Base-by-base conservation (phyloP, 2,113 vertebrate genomes). In the Phasianus colchicus region DNA sequence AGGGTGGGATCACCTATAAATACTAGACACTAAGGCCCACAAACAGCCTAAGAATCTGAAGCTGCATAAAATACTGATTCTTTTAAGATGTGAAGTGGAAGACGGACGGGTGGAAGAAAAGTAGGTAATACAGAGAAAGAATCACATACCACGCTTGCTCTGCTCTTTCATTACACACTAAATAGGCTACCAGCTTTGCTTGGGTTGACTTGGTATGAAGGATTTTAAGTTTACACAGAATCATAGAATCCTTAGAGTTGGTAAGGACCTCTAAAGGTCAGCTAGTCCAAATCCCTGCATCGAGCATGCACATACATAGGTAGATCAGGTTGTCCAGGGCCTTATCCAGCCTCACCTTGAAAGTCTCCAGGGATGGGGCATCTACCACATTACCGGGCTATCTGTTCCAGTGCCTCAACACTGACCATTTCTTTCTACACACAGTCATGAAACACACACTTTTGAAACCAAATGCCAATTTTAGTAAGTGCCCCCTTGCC, bases 161-260 rank as follows among this genome's bases (percentile, higher is more conserved):
- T 71, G 38, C 47, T 83, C 32, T 86, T 88, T 70, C 20, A 9
- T 76, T 83, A 64, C 88, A 83, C 22, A 36, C 24, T 30, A 93
- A 11, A 24, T 29, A 83, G 38, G 42, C 73, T 91, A 83, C 19
- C 67, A 47, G 21, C 32, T 52, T 65, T 1, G 2, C 40, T 24
- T 64, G 43, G 83, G 90, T 30, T 16, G 7, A 67, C 24, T 66
- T n/a, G 45, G 22, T 29, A 81, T n/a, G 45, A 83, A 90, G 55
- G 55, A 88, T 86, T 94, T 95, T 60, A 93, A 69, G 74, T 75
- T 84, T 92, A 27, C 50, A 52, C 9, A 52, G 50, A 50, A 27
- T 52, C 25, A 52, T 13, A 52, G 25, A 52, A 52, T 27, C 50
- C 50, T 52, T 27, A 52, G 50, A 52, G 50, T 52, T 52, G 50